Base-by-base conservation (phyloP, 2,797 vertebrate genomes). In the Poeciliopsis paucimaculata region DNA sequence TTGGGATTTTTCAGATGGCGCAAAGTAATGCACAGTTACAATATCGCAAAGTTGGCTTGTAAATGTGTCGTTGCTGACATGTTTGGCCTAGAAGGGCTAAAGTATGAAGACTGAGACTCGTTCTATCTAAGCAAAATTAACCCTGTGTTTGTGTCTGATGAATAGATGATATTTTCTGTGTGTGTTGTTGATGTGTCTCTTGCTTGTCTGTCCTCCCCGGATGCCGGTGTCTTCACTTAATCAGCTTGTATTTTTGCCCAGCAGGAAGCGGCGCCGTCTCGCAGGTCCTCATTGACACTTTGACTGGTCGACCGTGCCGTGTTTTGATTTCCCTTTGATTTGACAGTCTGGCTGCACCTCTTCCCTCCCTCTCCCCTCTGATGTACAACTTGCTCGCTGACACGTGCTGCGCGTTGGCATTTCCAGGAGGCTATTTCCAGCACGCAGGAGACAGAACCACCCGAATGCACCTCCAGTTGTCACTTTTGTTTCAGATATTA, bases 321-420 rank as follows among this genome's bases (percentile, higher is more conserved):
- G 92, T 89, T 94, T 90, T 89, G 84, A 92, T 92, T 91, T 92
- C 71, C 81, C 77, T 90, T 84, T 89, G 85, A 92, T 92, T 90
- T 91, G 92, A 91, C 90, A 89, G 85, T 26, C 78, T 76, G 85
- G 76, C 81, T 64, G 74, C 76, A 20, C 66, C 13, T 10, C 36
- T 1, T 3, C 49, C 68, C 43, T 45, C 2, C 64, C 10, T 26
- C 18, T 18, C 64, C 36, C 4, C 39, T 28, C 49, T 46, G 76
- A 82, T 60, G 31, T 81, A 46, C 82, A 91, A 88, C 87, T 87
- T 64, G 83, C 86, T 82, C 57, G 51, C 84, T 85, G 90, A 90
- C 87, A 87, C 39, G 45, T 71, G 68, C 43, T 2, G 66, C 34
- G 76, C 73, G 16, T 77, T 83, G 83, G 83, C 81, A 87, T 92